Evolutionary conservation across 2,888 invertebrate species (phyloP).

Genomic region (Hirtodrosophila alboralis): DNA sequence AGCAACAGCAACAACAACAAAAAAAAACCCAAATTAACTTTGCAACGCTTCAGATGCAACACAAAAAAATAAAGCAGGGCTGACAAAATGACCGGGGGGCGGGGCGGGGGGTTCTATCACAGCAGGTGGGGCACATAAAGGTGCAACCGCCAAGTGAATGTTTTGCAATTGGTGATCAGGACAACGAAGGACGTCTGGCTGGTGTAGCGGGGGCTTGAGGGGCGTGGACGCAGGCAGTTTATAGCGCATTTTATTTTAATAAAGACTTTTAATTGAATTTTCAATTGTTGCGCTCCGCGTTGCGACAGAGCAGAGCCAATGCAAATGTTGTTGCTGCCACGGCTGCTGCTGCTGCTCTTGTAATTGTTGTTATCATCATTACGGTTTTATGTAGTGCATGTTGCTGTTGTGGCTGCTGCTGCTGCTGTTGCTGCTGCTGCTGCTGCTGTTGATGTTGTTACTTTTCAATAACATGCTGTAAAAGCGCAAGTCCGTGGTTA

Average conservation of each 20-base stretch:
- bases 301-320: conserved; percentile 31
- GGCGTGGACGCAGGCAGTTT: conserved; percentile 44
- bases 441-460: conserved; percentile 35
- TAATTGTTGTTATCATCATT: conserved; percentile 68
- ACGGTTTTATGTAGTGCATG: conserved; percentile 57
- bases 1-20: conserved; percentile 50
- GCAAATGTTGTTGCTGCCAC: conserved; percentile 13
- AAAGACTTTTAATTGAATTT: conserved; percentile 81
- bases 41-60: conserved; percentile 65
- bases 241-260: conserved; percentile 77
- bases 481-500: conserved; percentile 70
- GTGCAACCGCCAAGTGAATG: conserved; percentile 52
- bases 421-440: conserved; percentile 7
- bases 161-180: conserved; percentile 20
- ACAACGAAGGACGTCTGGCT: conserved; percentile 21
- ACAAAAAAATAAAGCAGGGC: conserved; percentile 43
- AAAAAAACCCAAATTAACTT: conserved; percentile 75
- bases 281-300: conserved; percentile 74
- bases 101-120: conserved; percentile 31
- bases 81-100: background rate
- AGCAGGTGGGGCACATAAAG: conserved; percentile 72
- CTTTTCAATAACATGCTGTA: conserved; percentile 58
- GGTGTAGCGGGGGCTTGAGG: conserved; percentile 1
- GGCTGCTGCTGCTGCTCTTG: conserved; percentile 39
- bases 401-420: conserved; percentile 11